These are phyloP conservation scores for Drosophila ezoana DNA, from an alignment of 2,888 invertebrate genomes.

Conservation along the genomic window DNA sequence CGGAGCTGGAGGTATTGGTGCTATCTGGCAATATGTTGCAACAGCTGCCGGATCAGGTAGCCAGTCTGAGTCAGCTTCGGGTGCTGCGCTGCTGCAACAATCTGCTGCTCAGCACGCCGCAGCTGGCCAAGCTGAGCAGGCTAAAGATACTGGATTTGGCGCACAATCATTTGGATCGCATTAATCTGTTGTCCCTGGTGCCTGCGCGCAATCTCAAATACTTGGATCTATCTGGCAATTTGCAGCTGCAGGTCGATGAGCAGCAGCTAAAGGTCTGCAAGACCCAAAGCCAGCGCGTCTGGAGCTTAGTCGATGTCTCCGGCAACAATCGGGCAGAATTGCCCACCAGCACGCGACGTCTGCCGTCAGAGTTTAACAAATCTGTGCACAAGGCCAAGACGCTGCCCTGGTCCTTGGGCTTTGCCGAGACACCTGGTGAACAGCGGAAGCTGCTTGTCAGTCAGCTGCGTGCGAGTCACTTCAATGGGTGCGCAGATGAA, in stretches of 20 bases:
- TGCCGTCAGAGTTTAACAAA: constrained; percentile 56
- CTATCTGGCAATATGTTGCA: constrained; percentile 92
- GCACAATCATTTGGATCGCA: constrained; percentile 92
- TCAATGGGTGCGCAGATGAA: constrained; percentile 87
- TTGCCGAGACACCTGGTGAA: constrained; percentile 92
- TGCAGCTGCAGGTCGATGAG: constrained; percentile 92
- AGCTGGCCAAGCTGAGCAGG: constrained; percentile 90
- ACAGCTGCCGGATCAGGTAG: constrained; percentile 91
- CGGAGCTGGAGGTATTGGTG: constrained; percentile 92
- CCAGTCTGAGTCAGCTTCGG: constrained; percentile 89
- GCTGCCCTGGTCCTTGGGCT: constrained; percentile 92
- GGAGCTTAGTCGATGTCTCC: constrained; percentile 93
- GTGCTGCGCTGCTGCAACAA: constrained; percentile 94
- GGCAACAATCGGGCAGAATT: constrained; percentile 90
- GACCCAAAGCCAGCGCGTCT: constrained; percentile 91
- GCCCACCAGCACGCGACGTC: constrained; percentile 85
- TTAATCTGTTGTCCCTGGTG: constrained; percentile 91
- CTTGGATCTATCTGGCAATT: constrained; percentile 93
- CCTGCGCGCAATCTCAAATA: constrained; percentile 94
- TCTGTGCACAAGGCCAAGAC: constrained; percentile 85
- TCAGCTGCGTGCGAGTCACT: constrained; percentile 91
- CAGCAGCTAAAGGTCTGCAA: constrained; percentile 92
- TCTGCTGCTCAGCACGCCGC: constrained; percentile 90
- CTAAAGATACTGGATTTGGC: constrained; percentile 93
- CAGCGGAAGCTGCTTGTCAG: constrained; percentile 90